Conservation (phyloP, 2,113 vertebrate species). For the Gallinago jamesoni region DNA sequence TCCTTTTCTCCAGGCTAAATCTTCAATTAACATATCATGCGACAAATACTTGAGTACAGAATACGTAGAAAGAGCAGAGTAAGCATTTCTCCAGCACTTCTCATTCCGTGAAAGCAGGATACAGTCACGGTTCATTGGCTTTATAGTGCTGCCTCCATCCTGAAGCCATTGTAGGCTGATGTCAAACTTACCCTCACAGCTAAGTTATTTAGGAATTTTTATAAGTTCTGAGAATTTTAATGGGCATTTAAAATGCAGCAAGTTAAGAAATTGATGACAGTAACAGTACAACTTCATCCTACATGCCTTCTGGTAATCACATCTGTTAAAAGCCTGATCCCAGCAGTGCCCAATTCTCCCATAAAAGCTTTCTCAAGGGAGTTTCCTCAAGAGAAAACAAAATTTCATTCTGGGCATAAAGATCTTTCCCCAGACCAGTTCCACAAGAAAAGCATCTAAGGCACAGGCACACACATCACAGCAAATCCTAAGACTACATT, state of each 20-base stretch:
- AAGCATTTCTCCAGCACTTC: not conserved
- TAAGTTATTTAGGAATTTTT: not conserved
- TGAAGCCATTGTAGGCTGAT: not conserved
- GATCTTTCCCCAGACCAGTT: not conserved
- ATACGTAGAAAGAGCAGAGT: not conserved
- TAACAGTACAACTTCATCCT: not conserved
- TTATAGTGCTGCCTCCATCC: not conserved
- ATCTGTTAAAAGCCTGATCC: not conserved
- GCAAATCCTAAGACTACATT: not conserved
- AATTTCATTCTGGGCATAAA: not conserved
- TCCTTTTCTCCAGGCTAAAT: not conserved
- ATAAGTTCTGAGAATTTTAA: not conserved
- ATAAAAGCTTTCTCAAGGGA: not conserved
- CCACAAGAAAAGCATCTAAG: not conserved
- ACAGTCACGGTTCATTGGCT: not conserved
- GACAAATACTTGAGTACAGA: not conserved
- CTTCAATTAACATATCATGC: not conserved
- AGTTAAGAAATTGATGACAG: not conserved
- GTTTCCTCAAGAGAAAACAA: not conserved
- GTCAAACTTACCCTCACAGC: not conserved
- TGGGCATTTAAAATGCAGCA: not conserved
- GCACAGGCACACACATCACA: not conserved
- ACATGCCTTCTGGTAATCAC: not conserved
- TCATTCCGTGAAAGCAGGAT: not conserved
- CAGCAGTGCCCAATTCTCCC: not conserved